Percentiles rank a stretch among this genome's conserved stretches.
Evolutionary conservation across 2,113 vertebrate genomes (phyloP).

Genomic region (Castor canadensis): DNA sequence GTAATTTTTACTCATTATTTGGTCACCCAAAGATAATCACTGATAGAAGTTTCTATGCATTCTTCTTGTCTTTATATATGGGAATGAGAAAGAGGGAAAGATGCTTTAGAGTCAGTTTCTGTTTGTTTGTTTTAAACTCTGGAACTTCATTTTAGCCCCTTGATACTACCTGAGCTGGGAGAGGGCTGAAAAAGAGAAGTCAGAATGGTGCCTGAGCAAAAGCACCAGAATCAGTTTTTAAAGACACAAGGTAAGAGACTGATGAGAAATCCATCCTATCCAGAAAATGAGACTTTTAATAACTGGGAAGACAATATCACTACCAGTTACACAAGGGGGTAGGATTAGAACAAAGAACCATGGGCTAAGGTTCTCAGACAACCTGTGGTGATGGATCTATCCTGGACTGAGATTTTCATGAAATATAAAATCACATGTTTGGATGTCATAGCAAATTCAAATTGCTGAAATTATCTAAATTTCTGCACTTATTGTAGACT

Average conservation of each 20-base stretch:
- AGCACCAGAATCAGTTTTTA: not conserved
- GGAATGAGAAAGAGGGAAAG: not conserved
- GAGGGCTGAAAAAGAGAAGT: not conserved
- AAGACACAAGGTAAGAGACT: not conserved
- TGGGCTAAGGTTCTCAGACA: not conserved
- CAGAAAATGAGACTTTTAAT: not conserved
- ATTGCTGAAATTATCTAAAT: not conserved
- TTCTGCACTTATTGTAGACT: not conserved
- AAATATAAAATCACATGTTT: constrained; percentile 10
- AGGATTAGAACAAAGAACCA: not conserved
- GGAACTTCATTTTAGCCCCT: not conserved
- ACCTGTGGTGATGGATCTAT: not conserved
- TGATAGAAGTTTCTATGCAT: not conserved
- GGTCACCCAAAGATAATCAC: not conserved
- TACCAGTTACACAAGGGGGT: too few species aligned
- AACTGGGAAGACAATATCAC: not conserved
- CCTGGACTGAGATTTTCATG: not conserved
- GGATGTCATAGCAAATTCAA: not conserved
- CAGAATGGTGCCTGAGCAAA: not conserved
- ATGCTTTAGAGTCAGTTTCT: not conserved
- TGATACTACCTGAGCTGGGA: not conserved
- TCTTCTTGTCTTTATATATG: not conserved
- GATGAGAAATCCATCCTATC: not conserved
- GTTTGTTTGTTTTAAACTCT: not conserved
- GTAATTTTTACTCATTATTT: not conserved